Evolutionary conservation across 2,888 invertebrate genomes (phyloP).

Genomic region (Serrognathus titanus): DNA sequence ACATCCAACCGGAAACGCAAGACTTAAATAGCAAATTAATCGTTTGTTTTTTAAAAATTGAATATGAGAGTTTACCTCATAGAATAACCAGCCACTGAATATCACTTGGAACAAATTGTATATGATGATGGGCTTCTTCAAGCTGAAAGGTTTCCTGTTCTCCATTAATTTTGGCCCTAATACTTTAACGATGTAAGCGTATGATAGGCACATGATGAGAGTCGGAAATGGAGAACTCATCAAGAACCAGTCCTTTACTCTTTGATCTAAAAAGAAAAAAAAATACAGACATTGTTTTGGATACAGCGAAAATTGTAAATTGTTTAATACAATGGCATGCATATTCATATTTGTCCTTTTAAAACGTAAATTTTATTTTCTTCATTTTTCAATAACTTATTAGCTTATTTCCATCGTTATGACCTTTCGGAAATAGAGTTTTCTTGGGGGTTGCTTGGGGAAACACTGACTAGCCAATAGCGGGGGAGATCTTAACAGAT

Average conservation of each 20-base stretch:
- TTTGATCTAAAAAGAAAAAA: slow-evolving; percentile 66
- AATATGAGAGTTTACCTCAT: slow-evolving; percentile 67
- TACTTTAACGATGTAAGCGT: slow-evolving; percentile 78
- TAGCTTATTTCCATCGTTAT: too few species aligned
- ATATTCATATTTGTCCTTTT: too few species aligned
- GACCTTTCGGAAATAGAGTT: too few species aligned
- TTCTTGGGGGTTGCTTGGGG: too few species aligned
- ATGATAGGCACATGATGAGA: slow-evolving; percentile 73
- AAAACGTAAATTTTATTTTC: too few species aligned
- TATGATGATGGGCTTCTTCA: slow-evolving; percentile 72
- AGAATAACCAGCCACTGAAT: slow-evolving; percentile 88
- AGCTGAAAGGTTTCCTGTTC: slow-evolving; percentile 81
- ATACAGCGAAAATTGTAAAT: neutral
- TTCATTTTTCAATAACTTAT: too few species aligned
- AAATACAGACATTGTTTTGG: neutral
- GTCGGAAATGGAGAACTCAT: slow-evolving; percentile 89
- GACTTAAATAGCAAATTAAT: slow-evolving; percentile 45
- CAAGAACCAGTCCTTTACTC: slow-evolving; percentile 85
- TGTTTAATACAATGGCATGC: neutral
- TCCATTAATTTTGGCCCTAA: slow-evolving; percentile 86
- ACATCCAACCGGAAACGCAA: slow-evolving; percentile 65
- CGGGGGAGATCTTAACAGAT: too few species aligned
- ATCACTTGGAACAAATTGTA: slow-evolving; percentile 89
- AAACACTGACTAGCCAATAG: too few species aligned
- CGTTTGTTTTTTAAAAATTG: neutral